Base-by-base conservation (phyloP, 1,140 invertebrate genomes). In the Cecropterus lyciades region DNA sequence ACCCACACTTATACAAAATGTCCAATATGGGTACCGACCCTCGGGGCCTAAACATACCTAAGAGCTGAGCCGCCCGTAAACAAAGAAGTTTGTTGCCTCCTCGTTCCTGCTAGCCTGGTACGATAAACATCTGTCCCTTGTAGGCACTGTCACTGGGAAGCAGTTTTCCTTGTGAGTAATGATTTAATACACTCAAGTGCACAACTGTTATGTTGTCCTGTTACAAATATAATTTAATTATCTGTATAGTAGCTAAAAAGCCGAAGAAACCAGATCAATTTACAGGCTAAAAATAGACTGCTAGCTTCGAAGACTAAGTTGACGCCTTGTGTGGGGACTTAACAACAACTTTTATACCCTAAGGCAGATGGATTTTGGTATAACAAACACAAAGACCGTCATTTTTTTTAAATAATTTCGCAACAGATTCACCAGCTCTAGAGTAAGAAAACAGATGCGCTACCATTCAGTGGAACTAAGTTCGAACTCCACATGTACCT, bases 1-100 rank as follows among this genome's bases (percentile, higher is more conserved):
- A 75, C 79, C 88, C 82, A 87, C 88, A 91, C 87, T 91, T 91
- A 89, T 87, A 91, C 89, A 89, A 89, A 91, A 91, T 89, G 89
- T 91, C 85, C 87, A 89, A 89, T 89, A 89, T 85, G 82, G 81
- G 74, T 76, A 73, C 75, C 80, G 68, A 82, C 87, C 85, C 85
- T 80, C 77, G 70, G 79, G 87, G 75, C 67, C 81, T 71, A 75
- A 75, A 82, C 75, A 75, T 82, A 83, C 79, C 82, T 86, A 81
- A 80, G 74, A 79, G 68, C 73, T 71, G 77, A 72, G 69, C 69
- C 71, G 67, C 67, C 63, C 53, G 85, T 91, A 91, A 91, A 91
- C 86, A 91, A 80, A 82, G 79, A 89, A 91, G 75, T 91, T 89
- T 84, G 83, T 86, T 82, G 82, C 77, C 70, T 83, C 68, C 69